Evolutionary conservation across 2,797 vertebrate genomes (phyloP), one percentile per base, ranked within the genome.

Genomic region (Margarornis squamiger): DNA sequence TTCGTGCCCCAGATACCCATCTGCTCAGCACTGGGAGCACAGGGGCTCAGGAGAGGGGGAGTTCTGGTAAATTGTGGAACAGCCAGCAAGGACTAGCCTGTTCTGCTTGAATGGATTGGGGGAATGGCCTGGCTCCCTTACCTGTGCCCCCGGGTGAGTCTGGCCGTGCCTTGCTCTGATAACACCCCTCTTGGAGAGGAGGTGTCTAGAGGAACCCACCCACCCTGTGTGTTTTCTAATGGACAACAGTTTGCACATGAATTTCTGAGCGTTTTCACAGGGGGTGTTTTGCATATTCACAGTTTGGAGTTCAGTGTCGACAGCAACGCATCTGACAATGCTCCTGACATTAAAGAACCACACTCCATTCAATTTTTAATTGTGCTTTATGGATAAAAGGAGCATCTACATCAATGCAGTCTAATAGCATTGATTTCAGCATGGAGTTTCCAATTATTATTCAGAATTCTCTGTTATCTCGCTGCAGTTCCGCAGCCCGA

Each of bases 341-440:
- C 81, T 19, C 26, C 39, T 2, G 3, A 22, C 66, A 3, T 24
- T 23, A n/a, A 19, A 78, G 61, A 78, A 22, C 24, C 1, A 2
- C 26, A 7, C 51, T 24, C 46, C 4, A 59, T n/a, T 89, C 77
- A 71, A 65, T 55, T 63, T 75, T 92, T 85, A 86, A 80, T 86
- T 80, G 82, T 63, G 66, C 65, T 83, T 87, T 55, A 49, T 20
- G 67, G 79, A 41, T 54, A 36, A 91, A 80, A 95, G 65, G 6
- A 76, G 52, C 30, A 58, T n/a, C 78, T 36, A 54, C 86, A 65
- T 59, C 63, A 8, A 16, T 74, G 21, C 14, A 41, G 86, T 70
- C 82, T 65, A 46, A 95, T 65, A 54, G 32, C 34, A 92, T 93
- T 78, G 72, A 81, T 94, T 93, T n/a, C 81, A 73, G 91, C 68